A percentile compares a stretch with the other conserved stretches of the same genome.
These are phyloP conservation scores for Dioctria linearis DNA, from an alignment of 2,888 invertebrate species.

Conservation along the genomic window DNA sequence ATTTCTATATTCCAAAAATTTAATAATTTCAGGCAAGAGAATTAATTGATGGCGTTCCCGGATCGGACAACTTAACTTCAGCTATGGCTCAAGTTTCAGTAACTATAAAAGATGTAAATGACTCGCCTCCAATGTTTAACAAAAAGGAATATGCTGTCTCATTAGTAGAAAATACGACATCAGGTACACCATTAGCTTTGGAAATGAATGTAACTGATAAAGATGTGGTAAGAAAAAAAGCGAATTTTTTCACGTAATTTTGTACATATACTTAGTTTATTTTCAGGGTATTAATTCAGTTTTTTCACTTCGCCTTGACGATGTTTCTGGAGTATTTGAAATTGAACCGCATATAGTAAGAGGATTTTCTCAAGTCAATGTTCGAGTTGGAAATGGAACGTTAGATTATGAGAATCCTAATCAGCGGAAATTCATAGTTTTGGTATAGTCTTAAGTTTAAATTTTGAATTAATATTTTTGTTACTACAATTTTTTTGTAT, in stretches of 20 bases:
- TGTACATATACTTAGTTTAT: not conserved
- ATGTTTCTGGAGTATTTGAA: constrained; percentile 86
- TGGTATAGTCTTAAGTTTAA: constrained; percentile 72
- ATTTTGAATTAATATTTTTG: constrained; percentile 5
- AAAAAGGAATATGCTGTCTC: constrained; percentile 84
- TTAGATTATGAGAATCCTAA: constrained; percentile 94
- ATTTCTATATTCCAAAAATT: not conserved
- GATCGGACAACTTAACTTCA: constrained; percentile 79
- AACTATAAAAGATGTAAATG: constrained; percentile 90
- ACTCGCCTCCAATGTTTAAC: constrained; percentile 89
- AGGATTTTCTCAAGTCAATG: constrained; percentile 86
- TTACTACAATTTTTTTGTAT: not conserved
- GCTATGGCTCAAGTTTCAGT: constrained; percentile 83
- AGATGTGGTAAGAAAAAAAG: constrained; percentile 77
- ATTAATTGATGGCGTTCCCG: constrained; percentile 80
- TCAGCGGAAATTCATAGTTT: constrained; percentile 89
- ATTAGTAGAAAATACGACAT: constrained; percentile 86
- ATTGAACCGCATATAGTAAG: constrained; percentile 86
- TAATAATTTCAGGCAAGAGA: constrained; percentile 79
- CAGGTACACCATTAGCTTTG: constrained; percentile 85
- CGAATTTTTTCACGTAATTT: not conserved
- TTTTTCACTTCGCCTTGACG: constrained; percentile 84
- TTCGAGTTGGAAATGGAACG: constrained; percentile 84
- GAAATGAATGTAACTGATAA: constrained; percentile 90
- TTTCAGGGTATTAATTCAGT: constrained; percentile 86